phyloP scores from a whole-genome alignment of 2,113 vertebrate species.

The Rhinopomastus cyanomelas region DNA sequence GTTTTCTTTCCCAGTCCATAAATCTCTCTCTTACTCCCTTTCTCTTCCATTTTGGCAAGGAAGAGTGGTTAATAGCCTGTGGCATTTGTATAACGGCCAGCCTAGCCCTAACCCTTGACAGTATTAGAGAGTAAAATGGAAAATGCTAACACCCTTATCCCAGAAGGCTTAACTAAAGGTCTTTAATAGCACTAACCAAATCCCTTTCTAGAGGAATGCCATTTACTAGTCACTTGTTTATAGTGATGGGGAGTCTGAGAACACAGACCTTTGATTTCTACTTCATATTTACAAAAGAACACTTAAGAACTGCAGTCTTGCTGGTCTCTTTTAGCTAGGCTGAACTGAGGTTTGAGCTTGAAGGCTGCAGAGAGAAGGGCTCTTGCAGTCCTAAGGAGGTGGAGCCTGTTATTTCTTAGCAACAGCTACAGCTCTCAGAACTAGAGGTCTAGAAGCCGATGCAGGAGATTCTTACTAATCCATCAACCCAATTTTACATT shows the following conservation, averaged over 20 bases:
- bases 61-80: too few species aligned
- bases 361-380: not conserved
- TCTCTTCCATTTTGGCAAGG: too few species aligned
- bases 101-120: too few species aligned
- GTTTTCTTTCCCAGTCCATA: too few species aligned
- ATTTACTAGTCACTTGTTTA: not conserved
- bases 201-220: not conserved
- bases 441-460: not conserved
- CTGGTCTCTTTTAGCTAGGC: not conserved
- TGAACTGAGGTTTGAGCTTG: not conserved
- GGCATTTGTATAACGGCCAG: too few species aligned
- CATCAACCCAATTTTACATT: not conserved
- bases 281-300: not conserved
- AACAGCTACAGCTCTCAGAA: not conserved
- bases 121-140: not conserved
- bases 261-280: not conserved
- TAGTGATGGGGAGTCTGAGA: not conserved
- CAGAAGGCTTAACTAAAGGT: not conserved
- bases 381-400: not conserved
- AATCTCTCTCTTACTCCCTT: too few species aligned
- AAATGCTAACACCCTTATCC: not conserved
- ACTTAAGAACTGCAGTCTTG: not conserved
- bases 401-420: constrained; percentile 40
- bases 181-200: not conserved
- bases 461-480: not conserved